Percentiles rank a stretch among this genome's conserved stretches.
These are phyloP conservation scores for Andrena bucephala DNA, from an alignment of 2,888 invertebrate species.

Conservation along the genomic window DNA sequence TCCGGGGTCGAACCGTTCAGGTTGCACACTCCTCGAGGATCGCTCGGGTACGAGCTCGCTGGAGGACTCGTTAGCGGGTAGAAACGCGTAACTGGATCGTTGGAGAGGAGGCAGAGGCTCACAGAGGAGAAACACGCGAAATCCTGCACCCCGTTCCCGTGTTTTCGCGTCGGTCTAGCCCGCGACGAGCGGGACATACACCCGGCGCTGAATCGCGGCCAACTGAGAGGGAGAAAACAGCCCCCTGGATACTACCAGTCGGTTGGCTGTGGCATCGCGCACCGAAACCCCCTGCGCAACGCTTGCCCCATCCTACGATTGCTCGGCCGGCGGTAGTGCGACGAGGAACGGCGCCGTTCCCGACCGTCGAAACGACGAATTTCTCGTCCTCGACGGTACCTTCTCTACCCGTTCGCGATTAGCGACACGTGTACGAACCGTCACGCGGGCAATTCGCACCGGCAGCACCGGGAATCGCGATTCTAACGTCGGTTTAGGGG, in stretches of 20 bases:
- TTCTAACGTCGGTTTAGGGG: no score
- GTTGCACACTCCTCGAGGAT: background rate
- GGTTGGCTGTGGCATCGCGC: conserved; percentile 79
- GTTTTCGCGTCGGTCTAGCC: conserved; percentile 47
- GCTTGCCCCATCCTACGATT: conserved; percentile 71
- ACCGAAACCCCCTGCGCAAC: conserved; percentile 81
- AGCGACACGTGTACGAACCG: background rate
- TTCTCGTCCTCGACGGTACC: conserved; percentile 20
- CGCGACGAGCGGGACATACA: conserved; percentile 72
- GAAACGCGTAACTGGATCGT: background rate
- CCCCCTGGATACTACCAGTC: conserved; percentile 73
- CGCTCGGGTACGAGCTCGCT: background rate
- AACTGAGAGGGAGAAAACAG: conserved; percentile 79
- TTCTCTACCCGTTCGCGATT: conserved; percentile 27
- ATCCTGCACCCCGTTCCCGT: conserved; percentile 10
- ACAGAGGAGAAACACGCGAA: background rate
- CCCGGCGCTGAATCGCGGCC: conserved; percentile 83
- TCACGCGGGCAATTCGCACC: no score
- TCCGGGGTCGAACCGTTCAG: background rate
- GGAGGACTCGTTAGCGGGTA: background rate
- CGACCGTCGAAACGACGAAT: conserved; percentile 21
- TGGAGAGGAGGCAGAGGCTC: background rate
- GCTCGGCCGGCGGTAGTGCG: conserved; percentile 32
- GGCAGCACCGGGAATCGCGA: no score
- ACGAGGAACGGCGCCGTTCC: conserved; percentile 27